Evolutionary conservation across 2,113 vertebrate species (phyloP).

Genomic region (Crotalus tigris): DNA sequence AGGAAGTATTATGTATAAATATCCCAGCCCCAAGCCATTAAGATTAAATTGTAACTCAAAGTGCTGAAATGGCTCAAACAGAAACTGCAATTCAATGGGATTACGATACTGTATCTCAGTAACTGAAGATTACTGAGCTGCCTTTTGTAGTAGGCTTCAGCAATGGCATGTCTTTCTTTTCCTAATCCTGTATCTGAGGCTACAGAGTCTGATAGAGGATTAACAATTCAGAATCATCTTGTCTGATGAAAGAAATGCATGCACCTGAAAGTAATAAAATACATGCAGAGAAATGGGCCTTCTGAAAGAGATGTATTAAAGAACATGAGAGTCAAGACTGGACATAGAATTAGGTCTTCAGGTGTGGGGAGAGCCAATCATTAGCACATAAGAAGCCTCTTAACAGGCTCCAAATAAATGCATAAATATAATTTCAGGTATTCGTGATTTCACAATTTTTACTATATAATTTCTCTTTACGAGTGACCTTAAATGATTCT

Average conservation of each 20-base stretch:
- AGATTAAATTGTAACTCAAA: not conserved
- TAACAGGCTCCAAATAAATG: not conserved
- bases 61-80: not conserved
- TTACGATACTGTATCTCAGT: not conserved
- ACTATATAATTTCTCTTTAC: not conserved
- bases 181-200: not conserved
- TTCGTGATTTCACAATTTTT: not conserved
- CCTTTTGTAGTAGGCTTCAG: not conserved
- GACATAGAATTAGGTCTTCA: not conserved
- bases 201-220: not conserved
- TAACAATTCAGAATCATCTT: not conserved
- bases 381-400: not conserved
- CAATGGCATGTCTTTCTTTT: not conserved
- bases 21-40: not conserved
- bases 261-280: not conserved
- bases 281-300: not conserved
- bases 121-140: not conserved
- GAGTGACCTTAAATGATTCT: not conserved
- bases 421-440: not conserved
- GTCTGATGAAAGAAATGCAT: not conserved
- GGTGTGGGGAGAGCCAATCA: not conserved
- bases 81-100: not conserved
- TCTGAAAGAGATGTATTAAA: not conserved
- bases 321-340: not conserved
- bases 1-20: not conserved